Evolutionary conservation across 2,113 vertebrate species (phyloP).

Genomic region (Chaetodon auriga): DNA sequence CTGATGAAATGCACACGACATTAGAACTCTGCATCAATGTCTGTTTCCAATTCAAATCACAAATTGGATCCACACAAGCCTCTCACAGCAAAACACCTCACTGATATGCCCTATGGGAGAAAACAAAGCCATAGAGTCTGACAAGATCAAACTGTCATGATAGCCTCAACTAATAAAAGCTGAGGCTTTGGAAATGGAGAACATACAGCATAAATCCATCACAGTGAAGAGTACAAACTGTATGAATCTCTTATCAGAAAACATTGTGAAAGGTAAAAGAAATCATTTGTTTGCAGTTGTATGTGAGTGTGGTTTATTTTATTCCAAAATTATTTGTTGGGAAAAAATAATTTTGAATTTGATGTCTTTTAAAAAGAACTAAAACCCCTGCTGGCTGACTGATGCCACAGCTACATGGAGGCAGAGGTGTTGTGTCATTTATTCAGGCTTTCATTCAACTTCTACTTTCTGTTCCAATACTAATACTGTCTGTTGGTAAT

Average conservation of each 20-base stretch:
- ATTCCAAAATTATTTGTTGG: neutral
- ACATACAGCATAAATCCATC: conserved; percentile 16
- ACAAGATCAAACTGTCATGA: conserved; percentile 38
- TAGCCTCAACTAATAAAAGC: conserved; percentile 2
- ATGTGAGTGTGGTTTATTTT: neutral
- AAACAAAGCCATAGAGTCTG: conserved; percentile 5
- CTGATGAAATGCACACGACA: conserved; percentile 10
- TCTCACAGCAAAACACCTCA: conserved; percentile 5
- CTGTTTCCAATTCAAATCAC: conserved; percentile 1
- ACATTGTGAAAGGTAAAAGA: neutral
- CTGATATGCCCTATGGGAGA: neutral
- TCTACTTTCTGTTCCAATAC: neutral
- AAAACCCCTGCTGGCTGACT: neutral
- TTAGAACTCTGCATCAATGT: conserved; percentile 13
- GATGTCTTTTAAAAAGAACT: neutral
- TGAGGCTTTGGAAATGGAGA: conserved; percentile 2
- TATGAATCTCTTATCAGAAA: neutral
- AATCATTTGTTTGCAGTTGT: neutral
- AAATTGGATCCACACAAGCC: neutral
- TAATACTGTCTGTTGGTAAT: neutral
- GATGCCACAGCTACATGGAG: neutral
- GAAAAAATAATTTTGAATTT: neutral
- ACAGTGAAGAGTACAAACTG: neutral
- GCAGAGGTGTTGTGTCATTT: neutral
- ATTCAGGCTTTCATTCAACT: neutral